Percentiles rank a stretch among this genome's conserved stretches.
These are phyloP conservation scores for Galagoides demidoff DNA, from an alignment of 2,797 vertebrate species.

Conservation along the genomic window DNA sequence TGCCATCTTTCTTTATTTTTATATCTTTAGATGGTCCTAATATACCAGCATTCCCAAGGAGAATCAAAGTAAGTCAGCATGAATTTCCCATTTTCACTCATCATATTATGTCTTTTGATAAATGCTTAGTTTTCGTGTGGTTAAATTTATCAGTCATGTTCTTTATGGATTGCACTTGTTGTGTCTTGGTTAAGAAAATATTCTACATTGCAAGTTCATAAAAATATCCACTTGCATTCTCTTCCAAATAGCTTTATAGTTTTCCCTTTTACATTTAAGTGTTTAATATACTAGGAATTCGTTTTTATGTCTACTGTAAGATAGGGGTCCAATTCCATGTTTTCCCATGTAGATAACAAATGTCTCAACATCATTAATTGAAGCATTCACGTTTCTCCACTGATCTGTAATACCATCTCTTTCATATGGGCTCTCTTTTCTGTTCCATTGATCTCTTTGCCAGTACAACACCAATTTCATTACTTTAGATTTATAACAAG, in stretches of 20 bases:
- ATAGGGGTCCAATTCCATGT: not conserved
- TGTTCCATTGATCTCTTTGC: not conserved
- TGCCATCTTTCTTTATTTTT: not conserved
- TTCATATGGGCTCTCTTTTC: not conserved
- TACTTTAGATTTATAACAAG: not conserved
- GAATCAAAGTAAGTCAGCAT: conserved; percentile 42
- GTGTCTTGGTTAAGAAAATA: conserved; percentile 10
- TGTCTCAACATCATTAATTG: not conserved
- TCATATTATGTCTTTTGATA: not conserved
- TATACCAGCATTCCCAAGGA: not conserved
- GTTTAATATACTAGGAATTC: not conserved
- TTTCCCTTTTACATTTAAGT: not conserved
- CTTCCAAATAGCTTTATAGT: not conserved
- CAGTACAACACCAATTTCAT: not conserved
- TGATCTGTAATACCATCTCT: not conserved
- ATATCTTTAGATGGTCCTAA: not conserved
- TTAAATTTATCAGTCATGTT: not conserved
- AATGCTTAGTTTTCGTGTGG: not conserved
- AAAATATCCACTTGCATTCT: not conserved
- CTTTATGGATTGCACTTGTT: not conserved
- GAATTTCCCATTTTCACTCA: conserved; percentile 32
- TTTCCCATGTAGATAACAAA: not conserved
- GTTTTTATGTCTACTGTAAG: not conserved
- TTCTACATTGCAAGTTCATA: not conserved
- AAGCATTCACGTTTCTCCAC: not conserved